Conservation (phyloP, 2,797 vertebrate species). For the Falco naumanni region DNA sequence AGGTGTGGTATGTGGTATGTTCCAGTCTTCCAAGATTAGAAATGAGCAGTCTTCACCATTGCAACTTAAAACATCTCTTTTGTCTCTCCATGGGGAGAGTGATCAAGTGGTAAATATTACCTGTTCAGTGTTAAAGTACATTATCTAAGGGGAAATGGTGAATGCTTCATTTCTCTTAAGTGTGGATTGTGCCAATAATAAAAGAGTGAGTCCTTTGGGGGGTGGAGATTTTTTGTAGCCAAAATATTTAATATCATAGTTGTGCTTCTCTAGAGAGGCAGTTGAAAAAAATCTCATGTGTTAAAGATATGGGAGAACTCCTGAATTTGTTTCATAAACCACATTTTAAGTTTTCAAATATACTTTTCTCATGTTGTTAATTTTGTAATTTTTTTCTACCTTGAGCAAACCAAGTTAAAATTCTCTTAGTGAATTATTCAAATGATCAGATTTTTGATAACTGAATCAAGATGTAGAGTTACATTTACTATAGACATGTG, state of each 20-base stretch:
- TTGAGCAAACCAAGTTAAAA: neutral
- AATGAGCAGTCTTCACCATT: neutral
- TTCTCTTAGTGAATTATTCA: neutral
- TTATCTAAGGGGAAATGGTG: neutral
- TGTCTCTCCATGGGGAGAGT: neutral
- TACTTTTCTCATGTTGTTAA: neutral
- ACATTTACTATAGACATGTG: neutral
- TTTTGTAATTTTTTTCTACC: neutral
- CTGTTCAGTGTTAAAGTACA: neutral
- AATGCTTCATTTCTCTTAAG: neutral
- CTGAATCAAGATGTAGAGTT: neutral
- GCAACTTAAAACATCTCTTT: neutral
- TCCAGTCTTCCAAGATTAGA: neutral
- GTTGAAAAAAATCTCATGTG: neutral
- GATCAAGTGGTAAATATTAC: neutral
- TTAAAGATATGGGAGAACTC: neutral
- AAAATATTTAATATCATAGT: neutral
- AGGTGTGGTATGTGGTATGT: neutral
- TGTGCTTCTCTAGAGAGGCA: neutral
- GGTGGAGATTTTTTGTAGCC: neutral
- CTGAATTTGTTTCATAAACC: neutral
- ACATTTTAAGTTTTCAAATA: neutral
- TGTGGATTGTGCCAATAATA: neutral
- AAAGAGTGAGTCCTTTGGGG: neutral
- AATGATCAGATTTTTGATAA: neutral